Conservation (phyloP, 2,888 invertebrate genomes). For the Epirrhoe alternata region DNA sequence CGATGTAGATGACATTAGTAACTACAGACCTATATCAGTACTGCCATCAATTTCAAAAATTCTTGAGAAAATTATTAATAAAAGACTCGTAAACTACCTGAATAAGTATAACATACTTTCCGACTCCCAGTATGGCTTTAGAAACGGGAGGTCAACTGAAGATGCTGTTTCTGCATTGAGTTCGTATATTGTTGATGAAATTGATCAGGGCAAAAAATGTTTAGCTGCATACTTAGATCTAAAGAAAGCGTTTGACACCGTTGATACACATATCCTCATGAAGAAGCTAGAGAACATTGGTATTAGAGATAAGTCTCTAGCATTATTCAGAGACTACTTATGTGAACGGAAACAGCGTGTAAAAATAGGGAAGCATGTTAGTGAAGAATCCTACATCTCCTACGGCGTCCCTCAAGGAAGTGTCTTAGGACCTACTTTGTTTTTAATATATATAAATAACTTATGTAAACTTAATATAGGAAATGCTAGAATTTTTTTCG, state of each 20-base stretch:
- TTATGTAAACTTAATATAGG: no score
- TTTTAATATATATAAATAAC: no score
- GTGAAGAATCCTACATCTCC: no score
- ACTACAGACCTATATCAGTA: constrained; percentile 1
- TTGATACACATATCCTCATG: not conserved
- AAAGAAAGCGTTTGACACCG: constrained; percentile 1
- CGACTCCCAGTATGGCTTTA: not conserved
- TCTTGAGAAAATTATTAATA: not conserved
- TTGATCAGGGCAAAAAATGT: not conserved
- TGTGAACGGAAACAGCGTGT: no score
- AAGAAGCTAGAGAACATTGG: not conserved
- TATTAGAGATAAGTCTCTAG: not conserved
- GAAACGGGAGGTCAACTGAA: not conserved
- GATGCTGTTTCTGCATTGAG: not conserved
- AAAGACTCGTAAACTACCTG: not conserved
- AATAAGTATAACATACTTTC: not conserved
- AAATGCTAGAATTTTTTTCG: no score
- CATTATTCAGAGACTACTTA: no score
- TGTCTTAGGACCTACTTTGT: no score
- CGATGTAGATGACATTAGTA: not conserved
- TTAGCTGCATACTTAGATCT: constrained; percentile 3
- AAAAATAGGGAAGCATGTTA: no score
- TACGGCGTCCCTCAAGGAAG: no score
- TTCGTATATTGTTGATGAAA: not conserved
- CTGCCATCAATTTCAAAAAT: not conserved